Evolutionary conservation across 2,888 invertebrate genomes (phyloP).

Genomic region (Anagyrus pseudococci): DNA sequence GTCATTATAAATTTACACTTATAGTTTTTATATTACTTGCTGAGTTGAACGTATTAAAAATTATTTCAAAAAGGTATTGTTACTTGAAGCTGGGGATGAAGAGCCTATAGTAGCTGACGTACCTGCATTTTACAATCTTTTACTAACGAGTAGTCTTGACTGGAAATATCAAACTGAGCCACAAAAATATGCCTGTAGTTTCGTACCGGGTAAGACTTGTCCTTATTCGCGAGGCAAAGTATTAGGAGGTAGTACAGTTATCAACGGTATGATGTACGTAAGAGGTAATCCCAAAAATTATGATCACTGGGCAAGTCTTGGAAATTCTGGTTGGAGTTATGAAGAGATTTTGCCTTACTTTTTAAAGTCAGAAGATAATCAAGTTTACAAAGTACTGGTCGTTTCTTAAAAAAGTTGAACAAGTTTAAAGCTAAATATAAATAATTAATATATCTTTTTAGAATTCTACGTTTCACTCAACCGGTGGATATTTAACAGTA

Average conservation of each 20-base stretch:
- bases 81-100: slow-evolving; percentile 12
- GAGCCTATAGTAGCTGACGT: slow-evolving; percentile 8
- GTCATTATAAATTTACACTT: too few species aligned
- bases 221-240: neutral
- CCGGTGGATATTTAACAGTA: slow-evolving; percentile 70
- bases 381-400: too few species aligned
- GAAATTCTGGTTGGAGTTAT: neutral
- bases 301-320: neutral
- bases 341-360: neutral
- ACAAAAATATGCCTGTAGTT: neutral
- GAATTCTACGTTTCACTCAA: neutral
- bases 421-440: neutral
- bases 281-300: neutral
- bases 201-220: neutral
- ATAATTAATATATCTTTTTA: neutral
- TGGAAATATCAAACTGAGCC: slow-evolving; percentile 1
- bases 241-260: neutral
- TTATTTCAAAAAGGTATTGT: slow-evolving; percentile 12
- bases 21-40: too few species aligned
- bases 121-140: neutral
- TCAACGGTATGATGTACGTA: neutral
- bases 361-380: slow-evolving; percentile 35
- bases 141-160: neutral
- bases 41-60: too few species aligned
- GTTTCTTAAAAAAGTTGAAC: slow-evolving; percentile 39